A percentile compares a stretch with the other conserved stretches of the same genome.
phyloP scores from a whole-genome alignment of 2,797 vertebrate species.

The Cyclura pinguis region DNA sequence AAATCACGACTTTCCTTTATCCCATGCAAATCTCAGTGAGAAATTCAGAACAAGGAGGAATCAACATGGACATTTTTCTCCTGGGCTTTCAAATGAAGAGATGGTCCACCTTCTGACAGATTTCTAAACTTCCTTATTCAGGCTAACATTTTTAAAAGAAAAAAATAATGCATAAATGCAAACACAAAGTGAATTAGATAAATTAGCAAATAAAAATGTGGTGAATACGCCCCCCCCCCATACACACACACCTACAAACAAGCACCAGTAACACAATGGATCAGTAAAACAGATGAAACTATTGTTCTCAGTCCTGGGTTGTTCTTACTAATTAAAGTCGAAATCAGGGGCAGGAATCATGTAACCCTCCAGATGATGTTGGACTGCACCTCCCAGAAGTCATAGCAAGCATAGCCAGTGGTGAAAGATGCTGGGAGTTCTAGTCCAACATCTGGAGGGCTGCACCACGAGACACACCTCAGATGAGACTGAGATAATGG shows the following conservation, averaged over 20 bases:
- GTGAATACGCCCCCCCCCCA: not conserved
- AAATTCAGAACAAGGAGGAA: not conserved
- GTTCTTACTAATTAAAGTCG: not conserved
- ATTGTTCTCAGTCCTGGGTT: not conserved
- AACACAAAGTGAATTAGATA: not conserved
- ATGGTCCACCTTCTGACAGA: too few relatives aligned
- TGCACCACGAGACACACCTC: too few relatives aligned
- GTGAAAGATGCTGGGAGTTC: too few relatives aligned
- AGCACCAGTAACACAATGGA: not conserved
- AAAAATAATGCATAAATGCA: not conserved
- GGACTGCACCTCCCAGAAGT: too few relatives aligned
- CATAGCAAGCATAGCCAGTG: too few relatives aligned
- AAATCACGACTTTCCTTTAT: not conserved
- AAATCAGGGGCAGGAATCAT: not conserved
- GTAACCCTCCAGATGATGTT: too few relatives aligned
- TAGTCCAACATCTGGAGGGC: too few relatives aligned
- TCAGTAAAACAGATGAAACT: not conserved
- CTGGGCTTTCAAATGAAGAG: too few relatives aligned
- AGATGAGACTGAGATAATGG: too few relatives aligned
- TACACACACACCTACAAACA: not conserved
- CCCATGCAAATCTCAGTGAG: too few relatives aligned
- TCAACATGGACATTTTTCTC: too few relatives aligned
- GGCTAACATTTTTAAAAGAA: not conserved
- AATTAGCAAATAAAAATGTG: not conserved
- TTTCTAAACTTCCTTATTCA: too few relatives aligned